phyloP scores from a whole-genome alignment of 2,888 invertebrate species.

The Sepioteuthis lessoniana region DNA sequence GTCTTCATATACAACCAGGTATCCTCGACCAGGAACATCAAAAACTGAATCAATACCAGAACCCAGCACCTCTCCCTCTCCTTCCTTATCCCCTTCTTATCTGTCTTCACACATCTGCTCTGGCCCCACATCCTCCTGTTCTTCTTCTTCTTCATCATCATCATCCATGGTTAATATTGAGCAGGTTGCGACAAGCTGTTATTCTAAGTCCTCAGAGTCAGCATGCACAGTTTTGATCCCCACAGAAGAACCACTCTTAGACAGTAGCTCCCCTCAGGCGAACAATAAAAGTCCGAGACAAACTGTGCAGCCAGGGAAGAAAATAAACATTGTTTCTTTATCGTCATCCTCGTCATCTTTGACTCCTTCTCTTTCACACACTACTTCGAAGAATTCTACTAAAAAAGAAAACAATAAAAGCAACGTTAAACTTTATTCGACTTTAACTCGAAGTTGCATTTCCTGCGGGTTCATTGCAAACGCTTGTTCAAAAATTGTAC shows the following conservation, averaged over 20 bases:
- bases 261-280: neutral
- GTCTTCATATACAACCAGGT: neutral
- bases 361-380: neutral
- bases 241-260: neutral
- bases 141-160: neutral
- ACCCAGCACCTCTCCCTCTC: neutral
- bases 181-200: neutral
- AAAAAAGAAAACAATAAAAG: neutral
- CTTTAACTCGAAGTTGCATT: neutral
- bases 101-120: neutral
- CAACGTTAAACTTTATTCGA: neutral
- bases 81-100: neutral
- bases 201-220: neutral
- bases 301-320: neutral
- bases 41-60: neutral
- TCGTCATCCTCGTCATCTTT: neutral
- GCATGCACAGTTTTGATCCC: neutral
- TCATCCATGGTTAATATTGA: neutral
- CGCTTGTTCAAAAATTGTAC: neutral
- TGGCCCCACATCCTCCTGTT: too few species aligned
- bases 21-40: neutral
- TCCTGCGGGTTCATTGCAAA: neutral
- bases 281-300: neutral
- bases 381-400: neutral
- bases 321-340: neutral